Evolutionary conservation across 2,113 vertebrate genomes (phyloP), one percentile per base, ranked within the genome.

Genomic region (Ceuthmochares aereus): DNA sequence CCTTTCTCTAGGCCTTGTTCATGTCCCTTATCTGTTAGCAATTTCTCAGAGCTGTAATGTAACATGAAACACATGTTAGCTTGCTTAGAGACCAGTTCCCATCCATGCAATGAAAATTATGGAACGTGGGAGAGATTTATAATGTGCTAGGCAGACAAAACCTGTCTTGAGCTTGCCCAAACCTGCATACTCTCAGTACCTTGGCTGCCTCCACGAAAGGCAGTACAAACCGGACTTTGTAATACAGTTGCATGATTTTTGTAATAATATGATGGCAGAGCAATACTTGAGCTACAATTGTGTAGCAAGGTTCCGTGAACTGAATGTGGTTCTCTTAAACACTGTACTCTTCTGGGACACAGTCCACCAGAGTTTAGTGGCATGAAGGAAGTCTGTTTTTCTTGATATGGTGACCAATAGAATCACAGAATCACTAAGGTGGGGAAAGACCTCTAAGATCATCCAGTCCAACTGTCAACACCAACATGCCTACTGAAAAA

Each of bases 21-120:
- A 4, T 6, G 72, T 55, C 37, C 14, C 66, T 92, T 95, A 94
- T 94, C 93, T 90, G 66, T 68, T 77, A 77, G 82, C n/a, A 47
- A 67, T 83, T 87, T 40, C 43, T 95, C 84, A 90, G 78, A 94
- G 87, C 63, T 77, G 82, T 73, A 80, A 22, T 42, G 4, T 58
- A 88, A 90, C 82, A 73, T 49, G 75, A 88, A 94, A 88, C 90
- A 94, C 59, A 42, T 66, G 82, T 85, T 96, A 45, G 47, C 60
- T 69, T 49, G 55, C 42, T 80, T 16, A 68, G 47, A 62, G 63
- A 62, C 75, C 34, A 18, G 7, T 93, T 86, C 78, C 84, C 51
- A 74, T 74, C 87, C 68, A 47, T 51, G 27, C 32, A 21, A 47
- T 29, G 72, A 22, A 77, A 80, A 47, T 77, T 17, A 70, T 9